These are phyloP conservation scores for Tachysurus fulvidraco DNA, from an alignment of 2,113 vertebrate species.

Conservation along the genomic window DNA sequence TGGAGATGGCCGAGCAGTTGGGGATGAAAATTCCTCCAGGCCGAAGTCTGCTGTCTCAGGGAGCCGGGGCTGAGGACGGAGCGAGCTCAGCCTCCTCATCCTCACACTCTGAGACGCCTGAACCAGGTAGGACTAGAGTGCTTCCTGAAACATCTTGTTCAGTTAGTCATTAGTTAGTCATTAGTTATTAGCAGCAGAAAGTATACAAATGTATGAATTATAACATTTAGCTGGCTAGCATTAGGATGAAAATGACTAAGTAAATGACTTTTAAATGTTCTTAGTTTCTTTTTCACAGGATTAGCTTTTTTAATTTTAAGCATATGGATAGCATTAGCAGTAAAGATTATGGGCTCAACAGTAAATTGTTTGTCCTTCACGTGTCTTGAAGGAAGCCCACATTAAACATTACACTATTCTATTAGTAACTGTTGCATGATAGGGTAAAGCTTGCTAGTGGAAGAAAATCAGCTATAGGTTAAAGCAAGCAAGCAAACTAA, in stretches of 20 bases:
- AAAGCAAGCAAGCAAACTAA: neutral
- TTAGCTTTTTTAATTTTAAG: neutral
- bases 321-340: neutral
- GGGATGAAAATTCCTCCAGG: conserved; percentile 98
- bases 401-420: neutral
- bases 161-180: too few species aligned
- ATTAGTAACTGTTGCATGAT: neutral
- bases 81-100: conserved; percentile 95
- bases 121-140: conserved; percentile 84
- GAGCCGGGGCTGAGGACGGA: conserved; percentile 85
- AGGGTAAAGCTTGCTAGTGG: too few species aligned
- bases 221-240: neutral
- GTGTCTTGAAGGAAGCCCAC: neutral
- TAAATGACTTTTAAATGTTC: neutral
- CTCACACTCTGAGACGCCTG: conserved; percentile 94
- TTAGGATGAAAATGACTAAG: neutral
- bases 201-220: neutral
- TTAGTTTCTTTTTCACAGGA: neutral
- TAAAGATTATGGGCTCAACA: neutral
- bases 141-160: neutral
- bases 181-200: neutral
- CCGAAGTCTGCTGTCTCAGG: conserved; percentile 89
- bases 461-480: neutral
- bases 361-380: neutral
- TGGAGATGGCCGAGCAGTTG: conserved; percentile 98